Base-by-base conservation (phyloP, 2,113 vertebrate genomes). In the Cavia aperea region DNA sequence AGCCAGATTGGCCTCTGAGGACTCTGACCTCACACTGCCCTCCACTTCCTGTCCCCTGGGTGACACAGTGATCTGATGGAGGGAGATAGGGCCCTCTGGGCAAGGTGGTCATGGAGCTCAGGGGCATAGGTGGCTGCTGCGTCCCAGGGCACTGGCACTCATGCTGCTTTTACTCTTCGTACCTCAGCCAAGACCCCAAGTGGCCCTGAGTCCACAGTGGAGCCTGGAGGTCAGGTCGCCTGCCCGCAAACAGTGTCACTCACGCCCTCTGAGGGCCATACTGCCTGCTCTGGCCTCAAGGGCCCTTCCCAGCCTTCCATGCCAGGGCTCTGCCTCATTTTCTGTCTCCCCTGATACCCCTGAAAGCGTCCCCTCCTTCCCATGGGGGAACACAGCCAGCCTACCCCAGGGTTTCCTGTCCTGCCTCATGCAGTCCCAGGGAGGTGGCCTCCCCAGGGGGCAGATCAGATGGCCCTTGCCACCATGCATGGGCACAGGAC, bases 11-110 rank as follows among this genome's bases (percentile, higher is more conserved):
- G 8, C 26, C 33, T 43, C 21, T 16, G 14, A 62, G 43, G 5
- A 3, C 15, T 6, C 0, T 36, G 3, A 9, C 43, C 31, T 23
- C 54, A 0, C 10, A 46, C 39, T 39, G 19, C 15, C 18, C 16
- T 5, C 33, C 4, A 1, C 16, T 46, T 91, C 36, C 2, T 49
- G 16, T 19, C 29, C 12, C 39, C 16, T 51, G 13, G 29, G 21
- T 51, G 13, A 39, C n/a, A 39, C 39, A 43, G 14, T 8, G 1
- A 16, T 19, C 24, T 5, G 72, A 51, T 43, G 18, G 60, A 51
- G 1, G 7, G 21, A 43, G 24, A 0, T 0, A 1, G 36, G 36
- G 31, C 5, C 2, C 3, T 43, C 5, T 3, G 4, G n/a, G 16
- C 2, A 2, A 5, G 21, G 0, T 10, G 54, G 51, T 29, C 24